A percentile compares a stretch with the other conserved stretches of the same genome.
phyloP scores from a whole-genome alignment of 2,888 invertebrate species.

The Drosophila fungiperda region DNA sequence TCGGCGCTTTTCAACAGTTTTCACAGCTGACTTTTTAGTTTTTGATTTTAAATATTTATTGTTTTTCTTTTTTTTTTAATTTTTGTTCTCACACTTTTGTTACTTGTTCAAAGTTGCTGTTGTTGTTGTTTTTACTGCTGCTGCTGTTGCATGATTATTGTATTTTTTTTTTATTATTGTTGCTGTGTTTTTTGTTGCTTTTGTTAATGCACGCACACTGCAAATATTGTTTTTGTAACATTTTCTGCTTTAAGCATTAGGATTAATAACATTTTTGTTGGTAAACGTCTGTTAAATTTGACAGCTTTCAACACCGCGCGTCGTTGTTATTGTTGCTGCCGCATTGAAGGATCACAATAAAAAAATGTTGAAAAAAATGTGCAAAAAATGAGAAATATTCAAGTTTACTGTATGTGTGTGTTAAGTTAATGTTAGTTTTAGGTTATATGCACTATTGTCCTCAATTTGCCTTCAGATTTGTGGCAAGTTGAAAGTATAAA shows the following conservation, averaged over 20 bases:
- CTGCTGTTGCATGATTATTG: conserved; percentile 31
- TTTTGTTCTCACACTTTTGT: conserved; percentile 33
- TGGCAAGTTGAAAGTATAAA: conserved; percentile 23
- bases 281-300: conserved; percentile 36
- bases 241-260: conserved; percentile 18
- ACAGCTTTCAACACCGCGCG: conserved; percentile 68
- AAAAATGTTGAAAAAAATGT: conserved; percentile 62
- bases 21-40: conserved; percentile 9
- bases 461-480: conserved; percentile 40
- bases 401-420: conserved; percentile 24
- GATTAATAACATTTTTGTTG: not conserved
- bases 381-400: conserved; percentile 11
- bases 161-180: conserved; percentile 25
- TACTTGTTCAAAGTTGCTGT: conserved; percentile 47
- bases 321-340: conserved; percentile 38
- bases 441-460: conserved; percentile 36
- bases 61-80: conserved; percentile 14
- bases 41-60: conserved; percentile 12
- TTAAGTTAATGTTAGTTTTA: not conserved
- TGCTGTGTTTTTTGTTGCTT: conserved; percentile 33
- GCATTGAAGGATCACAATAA: conserved; percentile 59
- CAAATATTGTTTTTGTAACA: conserved; percentile 38
- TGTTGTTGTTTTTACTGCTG: conserved; percentile 31
- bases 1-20: conserved; percentile 36
- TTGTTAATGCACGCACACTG: conserved; percentile 62